phyloP scores from a whole-genome alignment of 1,140 invertebrate species.

The Pomacea maculata region DNA sequence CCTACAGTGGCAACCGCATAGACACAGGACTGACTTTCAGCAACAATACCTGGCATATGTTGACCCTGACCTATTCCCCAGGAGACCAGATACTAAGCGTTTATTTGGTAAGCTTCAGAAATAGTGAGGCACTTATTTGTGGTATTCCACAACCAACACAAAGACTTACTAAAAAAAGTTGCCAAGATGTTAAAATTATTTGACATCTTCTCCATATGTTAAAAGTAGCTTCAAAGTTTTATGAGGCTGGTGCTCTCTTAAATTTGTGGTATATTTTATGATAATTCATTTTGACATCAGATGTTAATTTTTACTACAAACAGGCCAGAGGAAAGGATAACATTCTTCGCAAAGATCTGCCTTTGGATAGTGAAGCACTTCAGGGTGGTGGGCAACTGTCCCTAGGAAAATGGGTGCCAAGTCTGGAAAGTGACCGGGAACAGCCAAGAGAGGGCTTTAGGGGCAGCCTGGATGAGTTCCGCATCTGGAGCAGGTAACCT shows the following conservation, averaged over 20 bases:
- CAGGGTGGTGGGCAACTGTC: slow-evolving; percentile 30
- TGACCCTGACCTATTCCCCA: slow-evolving; percentile 26
- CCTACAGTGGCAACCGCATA: slow-evolving; percentile 9
- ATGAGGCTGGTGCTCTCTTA: not conserved
- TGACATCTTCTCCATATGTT: not conserved
- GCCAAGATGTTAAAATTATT: not conserved
- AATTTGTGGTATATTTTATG: too few species aligned
- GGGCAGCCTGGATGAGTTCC: slow-evolving; percentile 43
- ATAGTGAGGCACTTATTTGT: not conserved
- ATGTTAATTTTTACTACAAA: not conserved
- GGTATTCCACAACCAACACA: too few species aligned
- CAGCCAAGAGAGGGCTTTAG: slow-evolving; percentile 31
- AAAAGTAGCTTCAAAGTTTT: not conserved
- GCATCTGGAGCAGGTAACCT: slow-evolving; percentile 40
- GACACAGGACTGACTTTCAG: slow-evolving; percentile 22
- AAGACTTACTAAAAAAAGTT: not conserved
- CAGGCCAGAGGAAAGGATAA: slow-evolving; percentile 5
- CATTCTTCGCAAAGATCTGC: not conserved
- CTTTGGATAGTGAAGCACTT: slow-evolving; percentile 18
- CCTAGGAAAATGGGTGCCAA: slow-evolving; percentile 39
- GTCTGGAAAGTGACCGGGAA: slow-evolving; percentile 16
- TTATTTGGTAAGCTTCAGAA: slow-evolving; percentile 17
- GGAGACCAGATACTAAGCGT: slow-evolving; percentile 6
- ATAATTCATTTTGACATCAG: too few species aligned
- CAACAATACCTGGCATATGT: slow-evolving; percentile 33